Evolutionary conservation across 2,888 invertebrate species (phyloP), one percentile per base, ranked within the genome.

Genomic region (Adineta ricciae): DNA sequence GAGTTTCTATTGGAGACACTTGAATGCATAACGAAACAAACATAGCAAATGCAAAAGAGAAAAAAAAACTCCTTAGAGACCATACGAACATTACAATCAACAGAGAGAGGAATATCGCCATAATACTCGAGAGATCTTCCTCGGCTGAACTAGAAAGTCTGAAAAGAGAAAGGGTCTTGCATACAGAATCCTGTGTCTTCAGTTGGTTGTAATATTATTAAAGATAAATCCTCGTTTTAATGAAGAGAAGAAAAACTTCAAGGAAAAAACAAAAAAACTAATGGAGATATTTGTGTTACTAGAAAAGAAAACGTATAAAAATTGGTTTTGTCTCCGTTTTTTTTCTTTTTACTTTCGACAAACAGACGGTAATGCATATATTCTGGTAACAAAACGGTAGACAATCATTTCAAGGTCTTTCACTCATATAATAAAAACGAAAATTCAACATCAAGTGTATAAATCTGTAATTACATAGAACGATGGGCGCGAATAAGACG

Each of bases 1-100:
- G 32, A 64, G 64, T 64, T 64, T 64, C 64, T 64, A 64, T 64
- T 64, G 64, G 64, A 64, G 64, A 64, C 64, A 64, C 64, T 64
- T 64, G 64, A 64, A 64, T 36, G 27, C 32, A 36, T 27, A 16
- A 19, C 32, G 64, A 64, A 64, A 64, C 64, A 64, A 64, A 64
- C 32, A 32, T 14, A 64, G 32, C 32, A 19, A 64, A 64, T 27
- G 32, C 27, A 64, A 64, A 64, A 64, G 9, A 64, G 19, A 16
- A 64, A 64, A 64, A 32, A 32, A 64, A 64, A 64, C 64, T 64
- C 64, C 64, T 64, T 64, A 64, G 64, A 64, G 64, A 64, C 64
- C 0, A 64, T 32, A 64, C 24, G 5, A 64, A 64, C 27, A 64
- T 14, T 64, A 64, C 19, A 36, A 64, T 64, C 64, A 64, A 64